A percentile compares a stretch with the other conserved stretches of the same genome.
phyloP scores from a whole-genome alignment of 2,888 invertebrate genomes.

The Scaptomyza cyrtandrae region DNA sequence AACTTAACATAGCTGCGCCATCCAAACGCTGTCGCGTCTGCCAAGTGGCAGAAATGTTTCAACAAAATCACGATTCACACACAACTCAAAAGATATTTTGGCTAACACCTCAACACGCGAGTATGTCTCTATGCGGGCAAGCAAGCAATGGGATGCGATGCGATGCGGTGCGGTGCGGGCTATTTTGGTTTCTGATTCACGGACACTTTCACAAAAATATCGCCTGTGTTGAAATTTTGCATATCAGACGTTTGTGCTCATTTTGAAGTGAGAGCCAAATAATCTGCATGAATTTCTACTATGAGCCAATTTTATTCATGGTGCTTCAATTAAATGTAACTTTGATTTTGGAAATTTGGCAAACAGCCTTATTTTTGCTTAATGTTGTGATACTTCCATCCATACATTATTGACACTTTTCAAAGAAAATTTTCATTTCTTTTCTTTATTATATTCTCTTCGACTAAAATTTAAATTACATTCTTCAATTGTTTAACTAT shows the following conservation, averaged over 20 bases:
- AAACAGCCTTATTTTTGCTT: too few relatives aligned
- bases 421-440: too few relatives aligned
- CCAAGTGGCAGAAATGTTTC: slow-evolving; percentile 69
- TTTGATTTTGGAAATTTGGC: too few relatives aligned
- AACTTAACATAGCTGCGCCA: slow-evolving; percentile 17
- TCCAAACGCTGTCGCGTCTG: slow-evolving; percentile 13
- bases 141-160: not conserved
- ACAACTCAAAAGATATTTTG: slow-evolving; percentile 52
- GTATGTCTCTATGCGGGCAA: slow-evolving; percentile 28
- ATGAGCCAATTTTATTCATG: too few relatives aligned
- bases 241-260: slow-evolving; percentile 61
- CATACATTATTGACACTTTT: too few relatives aligned
- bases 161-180: not conserved
- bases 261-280: slow-evolving; percentile 30
- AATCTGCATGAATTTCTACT: slow-evolving; percentile 60
- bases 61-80: slow-evolving; percentile 72
- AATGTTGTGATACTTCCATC: too few relatives aligned
- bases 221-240: slow-evolving; percentile 30
- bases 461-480: too few relatives aligned
- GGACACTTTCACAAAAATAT: slow-evolving; percentile 71
- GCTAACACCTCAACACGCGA: slow-evolving; percentile 14
- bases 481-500: too few relatives aligned
- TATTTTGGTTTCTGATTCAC: slow-evolving; percentile 16
- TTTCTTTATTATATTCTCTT: too few relatives aligned
- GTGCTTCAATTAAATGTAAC: too few relatives aligned